Percentiles rank a stretch among this genome's conserved stretches.
phyloP scores from a whole-genome alignment of 2,888 invertebrate genomes.

The Meteorus colon region DNA sequence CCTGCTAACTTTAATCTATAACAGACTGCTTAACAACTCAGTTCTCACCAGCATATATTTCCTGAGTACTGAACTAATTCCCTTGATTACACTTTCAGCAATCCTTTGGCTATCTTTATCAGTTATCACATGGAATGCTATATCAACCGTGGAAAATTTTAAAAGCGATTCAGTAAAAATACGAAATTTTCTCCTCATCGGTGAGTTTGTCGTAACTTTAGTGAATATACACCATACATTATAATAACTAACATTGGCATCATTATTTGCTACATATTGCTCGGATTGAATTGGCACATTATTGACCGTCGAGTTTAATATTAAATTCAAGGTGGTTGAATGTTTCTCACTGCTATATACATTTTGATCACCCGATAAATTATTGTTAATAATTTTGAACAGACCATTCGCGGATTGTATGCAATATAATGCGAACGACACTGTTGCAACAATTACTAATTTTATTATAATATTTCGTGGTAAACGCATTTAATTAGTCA shows the following conservation, averaged over 20 bases:
- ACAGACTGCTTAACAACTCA: too few relatives aligned
- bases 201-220: constrained; percentile 75
- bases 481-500: constrained; percentile 68
- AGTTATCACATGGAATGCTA: constrained; percentile 79
- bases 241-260: constrained; percentile 57
- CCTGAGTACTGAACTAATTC: constrained; percentile 65
- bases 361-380: constrained; percentile 46
- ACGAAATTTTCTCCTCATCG: constrained; percentile 75
- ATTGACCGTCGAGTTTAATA: background rate
- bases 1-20: too few relatives aligned
- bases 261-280: background rate
- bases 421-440: constrained; percentile 67
- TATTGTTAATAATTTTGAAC: constrained; percentile 27
- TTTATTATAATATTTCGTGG: constrained; percentile 68
- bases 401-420: constrained; percentile 62
- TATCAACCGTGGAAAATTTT: constrained; percentile 73
- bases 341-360: constrained; percentile 52
- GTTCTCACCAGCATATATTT: constrained; percentile 72
- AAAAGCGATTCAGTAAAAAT: constrained; percentile 75
- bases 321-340: constrained; percentile 54
- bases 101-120: constrained; percentile 77
- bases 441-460: constrained; percentile 59
- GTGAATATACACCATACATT: constrained; percentile 78
- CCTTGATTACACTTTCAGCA: constrained; percentile 74
- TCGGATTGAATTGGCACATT: background rate